Percentiles rank a stretch among this genome's conserved stretches.
These are phyloP conservation scores for Lucifuga dentata DNA, from an alignment of 2,113 vertebrate species.

Conservation along the genomic window DNA sequence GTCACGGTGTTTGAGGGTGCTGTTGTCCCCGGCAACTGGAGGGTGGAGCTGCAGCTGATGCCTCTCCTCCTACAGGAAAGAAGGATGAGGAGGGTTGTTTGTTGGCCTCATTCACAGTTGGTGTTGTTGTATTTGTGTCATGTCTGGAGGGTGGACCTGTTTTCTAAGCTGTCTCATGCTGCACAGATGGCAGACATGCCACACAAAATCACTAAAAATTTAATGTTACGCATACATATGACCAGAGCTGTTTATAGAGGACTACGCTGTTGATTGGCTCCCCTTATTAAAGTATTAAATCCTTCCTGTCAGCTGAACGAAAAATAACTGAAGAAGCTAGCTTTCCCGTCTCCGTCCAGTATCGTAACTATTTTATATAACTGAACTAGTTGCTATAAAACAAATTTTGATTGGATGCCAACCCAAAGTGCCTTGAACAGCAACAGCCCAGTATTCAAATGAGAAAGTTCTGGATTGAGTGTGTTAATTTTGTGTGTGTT, in stretches of 20 bases:
- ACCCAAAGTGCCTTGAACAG: too few relatives aligned
- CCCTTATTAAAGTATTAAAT: too few relatives aligned
- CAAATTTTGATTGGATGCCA: background rate
- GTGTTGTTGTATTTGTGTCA: slow-evolving; percentile 33
- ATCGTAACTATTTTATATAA: too few relatives aligned
- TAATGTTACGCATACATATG: slow-evolving; percentile 4
- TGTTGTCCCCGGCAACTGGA: slow-evolving; percentile 79
- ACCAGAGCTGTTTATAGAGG: too few relatives aligned
- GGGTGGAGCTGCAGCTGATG: slow-evolving; percentile 88
- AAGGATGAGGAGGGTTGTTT: slow-evolving; percentile 64
- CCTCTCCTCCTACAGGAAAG: slow-evolving; percentile 88
- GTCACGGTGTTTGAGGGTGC: slow-evolving; percentile 87
- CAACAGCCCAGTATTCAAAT: too few relatives aligned
- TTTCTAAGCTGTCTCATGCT: slow-evolving; percentile 45
- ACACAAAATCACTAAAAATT: slow-evolving; percentile 29
- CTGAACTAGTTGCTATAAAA: background rate
- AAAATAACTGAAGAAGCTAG: too few relatives aligned
- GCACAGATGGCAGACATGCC: slow-evolving; percentile 51
- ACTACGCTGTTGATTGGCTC: too few relatives aligned
- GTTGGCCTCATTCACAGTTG: slow-evolving; percentile 56
- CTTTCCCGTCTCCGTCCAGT: too few relatives aligned
- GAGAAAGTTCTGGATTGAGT: too few relatives aligned
- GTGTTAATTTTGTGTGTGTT: slow-evolving; percentile 9
- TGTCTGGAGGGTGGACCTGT: slow-evolving; percentile 55
- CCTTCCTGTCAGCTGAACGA: too few relatives aligned